Conservation (phyloP, 2,113 vertebrate species). For the Cyphomyrus plagiostoma region DNA sequence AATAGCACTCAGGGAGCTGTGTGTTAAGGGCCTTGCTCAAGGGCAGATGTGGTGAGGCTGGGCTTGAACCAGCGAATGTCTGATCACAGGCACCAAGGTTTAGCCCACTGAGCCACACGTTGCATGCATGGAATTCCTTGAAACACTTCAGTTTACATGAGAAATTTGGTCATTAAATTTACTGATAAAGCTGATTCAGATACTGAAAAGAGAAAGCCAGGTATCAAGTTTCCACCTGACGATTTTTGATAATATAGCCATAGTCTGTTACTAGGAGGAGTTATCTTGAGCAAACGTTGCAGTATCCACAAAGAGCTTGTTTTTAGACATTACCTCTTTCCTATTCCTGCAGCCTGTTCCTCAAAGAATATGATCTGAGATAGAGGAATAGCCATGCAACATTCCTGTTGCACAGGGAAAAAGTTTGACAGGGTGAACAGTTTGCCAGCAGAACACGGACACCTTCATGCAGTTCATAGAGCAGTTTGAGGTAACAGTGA, state of each 20-base stretch:
- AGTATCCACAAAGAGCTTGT: not conserved
- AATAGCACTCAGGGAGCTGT: no score
- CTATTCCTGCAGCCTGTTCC: conserved; percentile 89
- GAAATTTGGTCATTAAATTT: not conserved
- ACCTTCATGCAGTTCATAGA: not conserved
- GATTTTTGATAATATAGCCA: not conserved
- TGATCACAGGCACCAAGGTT: no score
- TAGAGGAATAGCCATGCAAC: conserved; percentile 81
- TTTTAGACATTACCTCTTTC: conserved; percentile 74
- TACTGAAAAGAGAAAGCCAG: not conserved
- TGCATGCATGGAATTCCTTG: not conserved
- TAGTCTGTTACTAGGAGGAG: not conserved
- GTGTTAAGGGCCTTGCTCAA: no score
- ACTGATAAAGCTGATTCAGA: not conserved
- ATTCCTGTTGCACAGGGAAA: conserved; percentile 65
- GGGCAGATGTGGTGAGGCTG: no score
- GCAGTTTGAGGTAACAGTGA: not conserved
- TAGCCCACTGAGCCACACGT: no score
- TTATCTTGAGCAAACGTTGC: not conserved
- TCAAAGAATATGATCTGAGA: conserved; percentile 89
- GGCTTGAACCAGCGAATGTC: no score
- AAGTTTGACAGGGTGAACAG: not conserved
- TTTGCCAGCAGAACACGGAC: not conserved
- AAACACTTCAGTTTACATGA: not conserved
- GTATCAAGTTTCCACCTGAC: not conserved